Evolutionary conservation across 2,113 vertebrate genomes (phyloP), one percentile per base, ranked within the genome.

Genomic region (Carassius auratus): DNA sequence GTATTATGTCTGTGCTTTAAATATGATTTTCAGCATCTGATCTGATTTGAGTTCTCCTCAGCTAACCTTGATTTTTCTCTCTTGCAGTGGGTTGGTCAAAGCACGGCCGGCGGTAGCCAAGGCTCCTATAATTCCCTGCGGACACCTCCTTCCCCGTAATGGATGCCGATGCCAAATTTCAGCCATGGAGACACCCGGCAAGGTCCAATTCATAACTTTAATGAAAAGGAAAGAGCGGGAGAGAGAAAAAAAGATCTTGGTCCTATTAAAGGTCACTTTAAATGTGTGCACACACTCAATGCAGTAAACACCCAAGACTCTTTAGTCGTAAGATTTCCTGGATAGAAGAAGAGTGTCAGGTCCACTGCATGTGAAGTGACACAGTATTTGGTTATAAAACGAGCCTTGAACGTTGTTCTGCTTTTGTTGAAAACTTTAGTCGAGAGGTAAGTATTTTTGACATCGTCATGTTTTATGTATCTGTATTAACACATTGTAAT

Each of bases 401-500:
- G n/a, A 33, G 12, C 14, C 48, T 38, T 71, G 71, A 79, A 59
- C 73, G 36, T 30, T 61, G 71, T 82, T 78, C 61, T 23, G 45
- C 38, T 42, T 83, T 85, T 83, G 64, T 83, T 83, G 38, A 64
- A 21, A 85, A 87, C 42, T 87, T 82, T 85, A 85, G 80, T 79
- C 86, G 66, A 86, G 84, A 85, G 83, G 85, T 82, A 57, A 82
- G 85, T 89, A 89, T 89, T 89, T 89, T 88, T 88, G 62, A 88
- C 71, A 86, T 69, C 33, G 78, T 85, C 86, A 48, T 85, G 71
- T 89, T 88, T 86, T 86, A 42, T 80, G 73, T 88, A 76, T 86
- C 26, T 38, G 84, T 84, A 57, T 77, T 42, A 81, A 87, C 80
- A 64, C 86, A 38, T 86, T 87, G 84, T 87, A 76, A 84, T 80